Evolutionary conservation across 2,888 invertebrate species (phyloP).

Genomic region (Chrysopilus asiliformis): DNA sequence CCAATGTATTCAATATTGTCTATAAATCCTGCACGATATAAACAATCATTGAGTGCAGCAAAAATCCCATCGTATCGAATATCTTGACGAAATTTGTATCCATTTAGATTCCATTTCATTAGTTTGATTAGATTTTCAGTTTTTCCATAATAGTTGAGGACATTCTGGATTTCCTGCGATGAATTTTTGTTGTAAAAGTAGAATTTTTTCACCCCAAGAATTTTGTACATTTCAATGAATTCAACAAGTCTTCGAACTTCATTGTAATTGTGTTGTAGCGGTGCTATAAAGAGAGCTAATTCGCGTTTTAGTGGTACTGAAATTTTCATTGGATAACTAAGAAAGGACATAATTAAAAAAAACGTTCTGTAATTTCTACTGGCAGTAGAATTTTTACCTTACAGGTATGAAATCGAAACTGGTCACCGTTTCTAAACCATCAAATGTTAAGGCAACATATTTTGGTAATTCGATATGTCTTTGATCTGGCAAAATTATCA

Average conservation of each 20-base stretch:
- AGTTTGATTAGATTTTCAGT: conserved; percentile 29
- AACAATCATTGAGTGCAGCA: conserved; percentile 82
- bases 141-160: conserved; percentile 30
- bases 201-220: conserved; percentile 37
- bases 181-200: conserved; percentile 37
- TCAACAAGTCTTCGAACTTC: conserved; percentile 36
- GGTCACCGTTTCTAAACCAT: conserved; percentile 24
- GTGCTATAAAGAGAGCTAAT: conserved; percentile 35
- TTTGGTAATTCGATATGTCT: conserved; percentile 22
- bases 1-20: conserved; percentile 59
- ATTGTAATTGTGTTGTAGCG: conserved; percentile 34
- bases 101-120: conserved; percentile 34
- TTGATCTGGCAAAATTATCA: conserved; percentile 12
- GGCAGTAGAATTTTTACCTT: conserved; percentile 24
- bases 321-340: too few species aligned
- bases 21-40: conserved; percentile 72
- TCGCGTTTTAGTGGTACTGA: conserved; percentile 22
- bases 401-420: conserved; percentile 29
- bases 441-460: conserved; percentile 26
- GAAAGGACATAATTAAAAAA: too few species aligned
- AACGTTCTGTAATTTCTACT: too few species aligned
- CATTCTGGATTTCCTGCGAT: conserved; percentile 26
- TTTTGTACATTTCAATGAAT: conserved; percentile 37
- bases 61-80: conserved; percentile 58
- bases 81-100: conserved; percentile 26